Base-by-base conservation (phyloP, 2,113 vertebrate genomes). In the Trematocara stigmaticum region DNA sequence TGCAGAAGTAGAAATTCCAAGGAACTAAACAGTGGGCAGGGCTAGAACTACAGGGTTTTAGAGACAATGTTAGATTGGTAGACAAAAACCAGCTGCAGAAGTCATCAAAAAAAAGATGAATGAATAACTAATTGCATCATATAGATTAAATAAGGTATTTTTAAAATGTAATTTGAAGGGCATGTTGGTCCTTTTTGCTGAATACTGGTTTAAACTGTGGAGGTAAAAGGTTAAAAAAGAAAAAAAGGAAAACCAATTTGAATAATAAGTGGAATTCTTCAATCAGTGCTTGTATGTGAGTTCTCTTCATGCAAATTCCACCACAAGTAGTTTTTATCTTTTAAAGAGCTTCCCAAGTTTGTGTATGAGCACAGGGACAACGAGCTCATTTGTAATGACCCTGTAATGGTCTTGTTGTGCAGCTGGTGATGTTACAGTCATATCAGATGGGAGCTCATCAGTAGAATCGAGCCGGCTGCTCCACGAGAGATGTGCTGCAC, bases 391-490 rank as follows among this genome's bases (percentile, higher is more conserved):
- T 56, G 82, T 61, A 51, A 47, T 35, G 66, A 35, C 29, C 52
- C 52, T 52, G 79, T 86, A 78, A 86, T 78, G 82, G 86, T 84
- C 47, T 35, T 26, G n/a, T 47, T 49, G 51, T 89, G 85, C 88
- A 89, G 84, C 82, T 84, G 83, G 74, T 57, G 49, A 84, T 74
- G 55, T 78, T 66, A 83, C 81, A 89, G 47, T 64, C 82, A 71
- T 57, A 82, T 88, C 86, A 91, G 66, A 92, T 16, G 34, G 88
- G 85, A 91, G 83, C 87, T 86, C 90, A 89, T 89, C 90, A 89
- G 87, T 56, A 47, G 38, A 82, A 89, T 51, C 2, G 13, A 69
- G 61, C 6, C 3, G 53, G 31, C 80, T 52, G 69, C 79, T 86
- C 42, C 20, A 23, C 53, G 1, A 79, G 71, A 87, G 69, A 78